Percentiles rank a stretch among this genome's conserved stretches.
Conservation (phyloP, 2,797 vertebrate species). For the Peromyscus nudipes region DNA sequence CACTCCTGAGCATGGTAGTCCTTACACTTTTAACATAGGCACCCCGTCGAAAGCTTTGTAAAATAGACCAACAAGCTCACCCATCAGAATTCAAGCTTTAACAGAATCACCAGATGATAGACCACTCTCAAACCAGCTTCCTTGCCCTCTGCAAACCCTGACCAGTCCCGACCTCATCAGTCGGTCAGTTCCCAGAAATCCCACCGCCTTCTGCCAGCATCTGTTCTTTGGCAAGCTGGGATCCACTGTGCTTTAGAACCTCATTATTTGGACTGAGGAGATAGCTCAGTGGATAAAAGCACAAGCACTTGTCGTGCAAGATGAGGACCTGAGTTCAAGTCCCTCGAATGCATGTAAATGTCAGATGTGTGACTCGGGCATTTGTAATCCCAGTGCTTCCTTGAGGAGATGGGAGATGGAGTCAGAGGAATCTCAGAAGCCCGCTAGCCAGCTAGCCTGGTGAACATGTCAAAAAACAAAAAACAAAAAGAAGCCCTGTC, state of each 20-base stretch:
- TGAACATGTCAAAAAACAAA: neutral
- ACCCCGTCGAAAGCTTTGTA: neutral
- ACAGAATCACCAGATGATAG: neutral
- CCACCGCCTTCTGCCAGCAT: neutral
- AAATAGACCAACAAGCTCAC: neutral
- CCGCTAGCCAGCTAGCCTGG: neutral
- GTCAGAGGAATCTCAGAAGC: neutral
- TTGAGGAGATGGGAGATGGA: neutral
- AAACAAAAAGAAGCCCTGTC: neutral
- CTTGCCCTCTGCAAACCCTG: neutral
- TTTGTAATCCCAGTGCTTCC: neutral
- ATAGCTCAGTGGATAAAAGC: neutral
- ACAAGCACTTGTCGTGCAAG: neutral
- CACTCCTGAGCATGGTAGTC: neutral
- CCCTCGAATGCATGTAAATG: neutral
- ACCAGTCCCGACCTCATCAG: accelerated
- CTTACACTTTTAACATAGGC: neutral
- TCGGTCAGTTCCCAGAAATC: neutral
- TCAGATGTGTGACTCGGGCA: neutral
- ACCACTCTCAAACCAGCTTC: neutral
- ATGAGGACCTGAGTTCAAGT: neutral
- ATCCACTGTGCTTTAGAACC: neutral
- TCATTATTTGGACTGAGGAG: neutral
- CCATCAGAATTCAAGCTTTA: neutral
- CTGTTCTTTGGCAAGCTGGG: neutral